Evolutionary conservation across 2,797 vertebrate genomes (phyloP).

Genomic region (Chiloscyllium punctatum): DNA sequence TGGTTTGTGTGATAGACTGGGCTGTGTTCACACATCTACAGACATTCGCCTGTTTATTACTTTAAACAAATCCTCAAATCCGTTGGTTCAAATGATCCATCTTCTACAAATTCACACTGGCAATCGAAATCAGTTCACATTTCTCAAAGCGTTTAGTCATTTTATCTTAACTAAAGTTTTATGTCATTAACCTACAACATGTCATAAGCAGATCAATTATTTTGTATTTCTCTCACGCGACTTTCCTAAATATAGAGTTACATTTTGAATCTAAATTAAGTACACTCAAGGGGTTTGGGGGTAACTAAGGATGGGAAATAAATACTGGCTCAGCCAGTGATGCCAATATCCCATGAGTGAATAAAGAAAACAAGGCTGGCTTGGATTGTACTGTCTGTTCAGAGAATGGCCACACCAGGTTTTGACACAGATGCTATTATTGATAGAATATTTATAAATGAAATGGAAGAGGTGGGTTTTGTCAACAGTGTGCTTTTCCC

Average conservation of each 20-base stretch:
- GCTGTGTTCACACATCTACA: not conserved
- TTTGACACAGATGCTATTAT: not conserved
- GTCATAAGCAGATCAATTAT: not conserved
- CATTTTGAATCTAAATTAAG: not conserved
- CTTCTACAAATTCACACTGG: not conserved
- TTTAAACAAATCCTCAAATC: not conserved
- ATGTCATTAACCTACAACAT: not conserved
- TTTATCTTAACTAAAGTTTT: not conserved
- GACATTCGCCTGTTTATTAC: not conserved
- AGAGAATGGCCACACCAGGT: not conserved
- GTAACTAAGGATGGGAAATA: too few species aligned
- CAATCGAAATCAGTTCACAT: not conserved
- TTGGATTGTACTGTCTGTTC: not conserved
- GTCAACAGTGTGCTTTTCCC: too few species aligned
- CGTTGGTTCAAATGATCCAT: not conserved
- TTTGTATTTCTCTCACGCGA: not conserved
- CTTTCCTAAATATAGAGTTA: not conserved
- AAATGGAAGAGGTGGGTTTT: too few species aligned
- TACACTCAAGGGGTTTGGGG: not conserved
- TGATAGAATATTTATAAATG: not conserved
- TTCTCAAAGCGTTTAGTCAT: not conserved
- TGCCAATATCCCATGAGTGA: too few species aligned
- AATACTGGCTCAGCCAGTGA: too few species aligned
- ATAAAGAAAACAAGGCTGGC: not conserved
- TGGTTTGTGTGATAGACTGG: too few species aligned